Conservation (phyloP, 1,140 invertebrate species). For the Daktulosphaira vitifoliae region DNA sequence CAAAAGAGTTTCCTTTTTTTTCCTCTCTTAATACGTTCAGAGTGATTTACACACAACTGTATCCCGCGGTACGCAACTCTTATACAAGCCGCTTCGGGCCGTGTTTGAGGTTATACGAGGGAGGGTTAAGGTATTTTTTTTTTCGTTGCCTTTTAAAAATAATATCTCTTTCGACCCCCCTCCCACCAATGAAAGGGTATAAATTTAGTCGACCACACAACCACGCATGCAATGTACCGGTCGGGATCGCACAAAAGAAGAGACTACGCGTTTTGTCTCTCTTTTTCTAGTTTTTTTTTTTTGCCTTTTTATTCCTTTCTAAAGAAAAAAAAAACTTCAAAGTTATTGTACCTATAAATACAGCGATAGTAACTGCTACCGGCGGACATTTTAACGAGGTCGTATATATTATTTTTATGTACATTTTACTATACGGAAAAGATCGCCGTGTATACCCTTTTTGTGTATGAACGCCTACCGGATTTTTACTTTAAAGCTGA, state of each 20-base stretch:
- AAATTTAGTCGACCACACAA: background rate
- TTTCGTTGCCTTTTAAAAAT: constrained; percentile 29
- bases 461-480: background rate
- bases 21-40: constrained; percentile 6
- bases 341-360: no score
- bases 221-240: no score
- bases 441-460: constrained; percentile 13
- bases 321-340: no score
- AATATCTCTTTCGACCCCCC: constrained; percentile 28
- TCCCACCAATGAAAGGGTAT: constrained; percentile 31
- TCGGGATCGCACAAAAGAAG: constrained; percentile 2
- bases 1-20: constrained; percentile 16
- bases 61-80: no score
- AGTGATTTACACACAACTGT: constrained; percentile 27
- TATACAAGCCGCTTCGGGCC: constrained; percentile 10
- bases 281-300: no score
- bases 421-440: no score
- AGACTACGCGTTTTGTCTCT: background rate
- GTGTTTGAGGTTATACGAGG: constrained; percentile 21
- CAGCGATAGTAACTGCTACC: background rate
- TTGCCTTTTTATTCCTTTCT: no score
- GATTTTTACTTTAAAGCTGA: background rate
- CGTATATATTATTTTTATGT: background rate
- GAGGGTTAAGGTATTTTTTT: background rate
- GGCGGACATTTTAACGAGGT: constrained; percentile 22